A percentile compares a stretch with the other conserved stretches of the same genome.
Conservation (phyloP, 2,797 vertebrate species). For the Adrianichthys oophorus region DNA sequence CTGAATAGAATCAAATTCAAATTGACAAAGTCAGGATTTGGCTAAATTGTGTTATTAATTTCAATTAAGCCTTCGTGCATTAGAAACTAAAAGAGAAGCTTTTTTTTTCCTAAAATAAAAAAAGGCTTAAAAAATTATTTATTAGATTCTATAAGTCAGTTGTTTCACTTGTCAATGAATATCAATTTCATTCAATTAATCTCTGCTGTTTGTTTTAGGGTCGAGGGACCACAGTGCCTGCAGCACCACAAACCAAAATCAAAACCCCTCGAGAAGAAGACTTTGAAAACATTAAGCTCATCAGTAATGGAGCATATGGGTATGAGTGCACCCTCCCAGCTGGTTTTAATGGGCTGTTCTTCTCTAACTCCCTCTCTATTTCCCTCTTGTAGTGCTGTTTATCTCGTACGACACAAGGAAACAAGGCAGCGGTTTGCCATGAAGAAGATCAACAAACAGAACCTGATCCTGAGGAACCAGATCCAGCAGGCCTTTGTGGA, state of each 20-base stretch:
- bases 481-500: slow-evolving; percentile 98
- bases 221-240: slow-evolving; percentile 75
- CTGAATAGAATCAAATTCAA: no score
- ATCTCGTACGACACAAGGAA: slow-evolving; percentile 90
- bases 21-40: no score
- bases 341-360: background rate
- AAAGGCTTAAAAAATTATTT: no score
- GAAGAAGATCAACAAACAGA: slow-evolving; percentile 99
- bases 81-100: no score
- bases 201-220: slow-evolving; percentile 68
- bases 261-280: slow-evolving; percentile 93
- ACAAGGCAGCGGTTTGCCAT: slow-evolving; percentile 96
- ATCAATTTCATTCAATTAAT: background rate
- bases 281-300: slow-evolving; percentile 95
- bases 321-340: slow-evolving; percentile 47
- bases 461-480: slow-evolving; percentile 94
- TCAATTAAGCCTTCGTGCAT: no score
- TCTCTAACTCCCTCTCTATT: background rate
- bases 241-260: slow-evolving; percentile 66
- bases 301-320: slow-evolving; percentile 98
- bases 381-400: slow-evolving; percentile 82
- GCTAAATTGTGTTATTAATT: no score
- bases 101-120: no score
- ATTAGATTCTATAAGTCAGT: no score
- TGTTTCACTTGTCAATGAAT: no score